phyloP scores from a whole-genome alignment of 2,888 invertebrate species.

The Eupithecia abbreviata region DNA sequence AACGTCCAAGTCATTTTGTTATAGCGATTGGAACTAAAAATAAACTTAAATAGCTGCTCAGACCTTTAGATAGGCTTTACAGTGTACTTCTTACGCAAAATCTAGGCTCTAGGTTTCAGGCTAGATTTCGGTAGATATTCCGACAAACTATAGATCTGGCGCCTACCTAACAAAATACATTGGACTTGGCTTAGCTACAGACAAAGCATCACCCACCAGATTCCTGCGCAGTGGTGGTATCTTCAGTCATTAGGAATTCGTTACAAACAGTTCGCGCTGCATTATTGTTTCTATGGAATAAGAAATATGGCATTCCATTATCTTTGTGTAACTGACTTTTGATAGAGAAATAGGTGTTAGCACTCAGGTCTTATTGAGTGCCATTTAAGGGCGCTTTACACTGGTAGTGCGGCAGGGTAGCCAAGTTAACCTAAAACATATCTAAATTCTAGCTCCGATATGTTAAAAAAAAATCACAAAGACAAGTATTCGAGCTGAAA shows the following conservation, averaged over 20 bases:
- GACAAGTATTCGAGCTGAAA: not conserved
- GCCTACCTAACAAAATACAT: conserved; percentile 26
- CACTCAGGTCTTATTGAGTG: not conserved
- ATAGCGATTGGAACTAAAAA: conserved; percentile 17
- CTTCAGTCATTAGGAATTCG: conserved; percentile 15
- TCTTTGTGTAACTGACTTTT: not conserved
- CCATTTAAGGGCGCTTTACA: not conserved
- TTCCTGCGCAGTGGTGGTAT: conserved; percentile 1
- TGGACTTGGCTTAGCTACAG: conserved; percentile 17
- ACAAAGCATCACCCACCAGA: conserved; percentile 23
- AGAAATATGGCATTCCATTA: not conserved
- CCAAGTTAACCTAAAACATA: not conserved
- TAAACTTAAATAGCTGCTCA: not conserved
- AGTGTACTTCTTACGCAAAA: conserved; percentile 1
- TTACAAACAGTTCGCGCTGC: not conserved
- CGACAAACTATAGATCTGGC: conserved; percentile 8
- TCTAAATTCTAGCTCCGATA: not conserved
- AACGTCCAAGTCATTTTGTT: conserved; percentile 26
- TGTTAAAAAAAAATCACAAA: not conserved
- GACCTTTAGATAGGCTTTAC: not conserved
- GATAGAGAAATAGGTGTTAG: not conserved
- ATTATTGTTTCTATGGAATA: not conserved
- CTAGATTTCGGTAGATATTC: conserved; percentile 15
- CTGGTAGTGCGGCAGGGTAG: not conserved
- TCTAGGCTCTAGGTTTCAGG: conserved; percentile 27